These are phyloP conservation scores for Neofelis nebulosa DNA, from an alignment of 2,113 vertebrate species.

Conservation along the genomic window DNA sequence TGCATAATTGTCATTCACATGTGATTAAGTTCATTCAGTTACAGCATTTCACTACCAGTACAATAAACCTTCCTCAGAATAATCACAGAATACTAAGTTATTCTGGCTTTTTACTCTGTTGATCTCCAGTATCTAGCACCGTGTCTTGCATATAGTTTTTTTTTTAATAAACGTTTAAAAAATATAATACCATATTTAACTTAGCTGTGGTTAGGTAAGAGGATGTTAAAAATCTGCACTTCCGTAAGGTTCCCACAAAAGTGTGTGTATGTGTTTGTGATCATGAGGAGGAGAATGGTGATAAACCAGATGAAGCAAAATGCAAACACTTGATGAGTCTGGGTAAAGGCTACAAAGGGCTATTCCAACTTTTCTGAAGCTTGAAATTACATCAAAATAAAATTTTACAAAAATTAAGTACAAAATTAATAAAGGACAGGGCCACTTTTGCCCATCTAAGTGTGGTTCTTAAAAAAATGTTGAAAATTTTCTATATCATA, in stretches of 20 bases:
- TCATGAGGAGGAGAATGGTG: background rate
- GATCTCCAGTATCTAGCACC: background rate
- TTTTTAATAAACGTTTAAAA: background rate
- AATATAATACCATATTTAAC: background rate
- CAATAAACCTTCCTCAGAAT: background rate
- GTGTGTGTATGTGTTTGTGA: background rate
- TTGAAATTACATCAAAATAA: constrained; percentile 15
- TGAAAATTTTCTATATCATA: background rate
- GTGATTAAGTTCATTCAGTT: background rate
- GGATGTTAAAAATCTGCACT: background rate
- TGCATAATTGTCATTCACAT: background rate
- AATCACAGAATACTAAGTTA: background rate
- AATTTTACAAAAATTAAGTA: background rate
- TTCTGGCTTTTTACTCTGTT: background rate
- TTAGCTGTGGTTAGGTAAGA: background rate
- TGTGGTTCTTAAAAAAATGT: background rate
- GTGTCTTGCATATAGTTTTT: background rate
- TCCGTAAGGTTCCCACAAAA: background rate
- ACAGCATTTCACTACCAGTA: background rate
- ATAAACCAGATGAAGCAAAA: background rate
- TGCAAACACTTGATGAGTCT: background rate
- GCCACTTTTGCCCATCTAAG: background rate
- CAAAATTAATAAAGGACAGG: background rate
- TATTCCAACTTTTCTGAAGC: background rate
- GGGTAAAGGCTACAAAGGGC: background rate